A percentile compares a stretch with the other conserved stretches of the same genome.
Evolutionary conservation across 2,113 vertebrate genomes (phyloP).

Genomic region (Misgurnus mizolepis): DNA sequence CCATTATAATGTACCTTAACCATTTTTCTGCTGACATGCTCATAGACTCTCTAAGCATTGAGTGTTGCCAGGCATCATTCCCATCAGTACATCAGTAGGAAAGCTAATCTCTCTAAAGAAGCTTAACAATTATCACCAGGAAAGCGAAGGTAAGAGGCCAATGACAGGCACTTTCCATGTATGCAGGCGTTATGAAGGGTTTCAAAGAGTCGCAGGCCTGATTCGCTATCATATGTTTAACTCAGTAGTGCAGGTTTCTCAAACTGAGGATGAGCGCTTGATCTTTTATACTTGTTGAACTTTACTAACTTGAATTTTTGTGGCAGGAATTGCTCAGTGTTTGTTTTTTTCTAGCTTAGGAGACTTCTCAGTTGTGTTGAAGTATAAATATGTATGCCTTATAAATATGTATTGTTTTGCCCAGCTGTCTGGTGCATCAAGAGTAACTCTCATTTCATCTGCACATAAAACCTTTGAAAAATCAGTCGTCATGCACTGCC

Average conservation of each 20-base stretch:
- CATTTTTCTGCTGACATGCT: not conserved
- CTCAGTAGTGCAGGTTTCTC: not conserved
- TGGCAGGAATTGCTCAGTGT: too few species aligned
- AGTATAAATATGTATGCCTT: too few species aligned
- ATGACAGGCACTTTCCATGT: constrained; percentile 51
- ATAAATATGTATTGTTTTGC: too few species aligned
- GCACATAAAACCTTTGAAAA: too few species aligned
- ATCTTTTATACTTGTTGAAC: not conserved
- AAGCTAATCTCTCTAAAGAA: constrained; percentile 74
- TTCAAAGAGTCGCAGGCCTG: constrained; percentile 21
- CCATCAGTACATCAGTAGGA: constrained; percentile 64
- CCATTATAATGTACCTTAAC: not conserved
- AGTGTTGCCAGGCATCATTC: constrained; percentile 5
- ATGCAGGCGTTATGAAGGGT: not conserved
- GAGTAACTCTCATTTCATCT: too few species aligned
- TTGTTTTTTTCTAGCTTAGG: too few species aligned
- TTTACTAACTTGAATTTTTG: not conserved
- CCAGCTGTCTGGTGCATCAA: too few species aligned
- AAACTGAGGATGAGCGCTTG: not conserved
- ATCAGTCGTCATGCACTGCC: too few species aligned
- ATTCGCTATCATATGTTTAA: not conserved
- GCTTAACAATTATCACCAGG: constrained; percentile 75
- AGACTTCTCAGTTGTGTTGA: too few species aligned
- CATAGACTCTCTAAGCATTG: not conserved
- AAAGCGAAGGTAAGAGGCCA: constrained; percentile 69